Conservation (phyloP, 1,140 invertebrate species). For the Danaus melanippus region DNA sequence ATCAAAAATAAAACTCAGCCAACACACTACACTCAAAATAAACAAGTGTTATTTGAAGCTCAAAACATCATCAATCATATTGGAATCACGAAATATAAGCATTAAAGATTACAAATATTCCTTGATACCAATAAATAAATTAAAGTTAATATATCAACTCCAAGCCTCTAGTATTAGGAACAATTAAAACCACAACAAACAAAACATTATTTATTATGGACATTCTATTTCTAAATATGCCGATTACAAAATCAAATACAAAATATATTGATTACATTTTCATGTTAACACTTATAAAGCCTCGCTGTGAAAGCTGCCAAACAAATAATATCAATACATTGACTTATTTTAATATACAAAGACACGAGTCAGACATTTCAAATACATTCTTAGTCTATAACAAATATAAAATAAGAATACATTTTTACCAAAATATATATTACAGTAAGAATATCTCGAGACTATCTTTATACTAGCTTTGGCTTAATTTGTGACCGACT, state of each 20-base stretch:
- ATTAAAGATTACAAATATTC: too few species aligned
- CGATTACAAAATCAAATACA: slow-evolving; percentile 50
- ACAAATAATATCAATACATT: background rate
- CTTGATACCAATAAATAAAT: too few species aligned
- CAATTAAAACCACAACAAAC: slow-evolving; percentile 67
- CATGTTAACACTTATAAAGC: slow-evolving; percentile 27
- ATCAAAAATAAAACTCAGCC: too few species aligned
- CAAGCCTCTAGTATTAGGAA: slow-evolving; percentile 38
- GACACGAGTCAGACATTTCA: too few species aligned
- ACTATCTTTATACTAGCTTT: slow-evolving; percentile 44
- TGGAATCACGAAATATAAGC: too few species aligned
- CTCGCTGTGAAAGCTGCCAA: slow-evolving; percentile 17
- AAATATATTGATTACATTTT: too few species aligned
- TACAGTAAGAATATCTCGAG: slow-evolving; percentile 4
- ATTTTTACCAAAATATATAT: slow-evolving; percentile 4
- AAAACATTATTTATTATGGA: slow-evolving; percentile 66
- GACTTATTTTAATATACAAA: too few species aligned
- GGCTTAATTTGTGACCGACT: slow-evolving; percentile 53
- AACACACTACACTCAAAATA: too few species aligned
- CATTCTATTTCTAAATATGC: slow-evolving; percentile 56
- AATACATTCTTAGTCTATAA: too few species aligned
- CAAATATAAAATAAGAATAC: slow-evolving; percentile 4
- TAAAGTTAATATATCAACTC: background rate
- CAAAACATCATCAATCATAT: too few species aligned
- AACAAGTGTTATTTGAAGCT: too few species aligned